phyloP scores from a whole-genome alignment of 2,888 invertebrate genomes.

The Drosophila cyrtoloma region DNA sequence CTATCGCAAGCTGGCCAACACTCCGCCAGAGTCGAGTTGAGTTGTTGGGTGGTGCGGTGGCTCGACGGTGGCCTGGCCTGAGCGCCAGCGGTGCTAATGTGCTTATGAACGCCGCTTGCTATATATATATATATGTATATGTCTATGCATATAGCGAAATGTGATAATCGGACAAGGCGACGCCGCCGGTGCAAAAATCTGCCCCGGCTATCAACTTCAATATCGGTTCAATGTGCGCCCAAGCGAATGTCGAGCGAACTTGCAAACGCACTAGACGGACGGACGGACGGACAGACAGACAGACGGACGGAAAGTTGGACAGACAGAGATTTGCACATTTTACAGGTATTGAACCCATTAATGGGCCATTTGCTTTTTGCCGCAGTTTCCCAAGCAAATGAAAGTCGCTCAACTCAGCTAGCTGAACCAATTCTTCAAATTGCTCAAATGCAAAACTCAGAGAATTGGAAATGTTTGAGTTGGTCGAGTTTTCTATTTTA shows the following conservation, averaged over 20 bases:
- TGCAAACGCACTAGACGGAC: slow-evolving; percentile 5
- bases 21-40: slow-evolving; percentile 5
- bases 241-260: slow-evolving; percentile 14
- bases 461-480: neutral
- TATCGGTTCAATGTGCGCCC: slow-evolving; percentile 61
- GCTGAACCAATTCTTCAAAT: slow-evolving; percentile 17
- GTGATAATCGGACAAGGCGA: slow-evolving; percentile 69
- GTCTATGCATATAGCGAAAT: slow-evolving; percentile 49
- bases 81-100: slow-evolving; percentile 80
- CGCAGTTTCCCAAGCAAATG: slow-evolving; percentile 49
- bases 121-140: neutral
- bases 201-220: slow-evolving; percentile 15
- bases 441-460: neutral
- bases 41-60: slow-evolving; percentile 31
- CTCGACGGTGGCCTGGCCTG: slow-evolving; percentile 29
- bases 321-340: slow-evolving; percentile 65
- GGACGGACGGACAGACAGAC: neutral
- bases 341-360: slow-evolving; percentile 77
- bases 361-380: slow-evolving; percentile 52
- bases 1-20: slow-evolving; percentile 54
- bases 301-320: neutral
- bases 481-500: neutral
- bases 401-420: slow-evolving; percentile 48
- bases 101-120: slow-evolving; percentile 70
- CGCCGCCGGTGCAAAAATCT: slow-evolving; percentile 5